phyloP scores from a whole-genome alignment of 2,888 invertebrate species.

The Andrena trimmerana region DNA sequence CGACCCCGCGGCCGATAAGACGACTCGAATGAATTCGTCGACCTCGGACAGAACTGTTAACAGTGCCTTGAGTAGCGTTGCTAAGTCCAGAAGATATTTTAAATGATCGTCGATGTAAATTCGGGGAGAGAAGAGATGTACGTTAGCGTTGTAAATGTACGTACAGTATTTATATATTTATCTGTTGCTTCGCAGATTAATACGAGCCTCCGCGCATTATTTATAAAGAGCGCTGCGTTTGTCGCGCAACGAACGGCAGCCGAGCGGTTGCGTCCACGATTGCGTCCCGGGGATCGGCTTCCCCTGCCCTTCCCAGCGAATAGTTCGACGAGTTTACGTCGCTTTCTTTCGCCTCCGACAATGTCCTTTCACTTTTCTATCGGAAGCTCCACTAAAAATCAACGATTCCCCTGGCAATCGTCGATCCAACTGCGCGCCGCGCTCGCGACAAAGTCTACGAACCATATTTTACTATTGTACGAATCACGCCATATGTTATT shows the following conservation, averaged over 20 bases:
- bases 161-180: conserved; percentile 72
- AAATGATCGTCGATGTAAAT: conserved; percentile 59
- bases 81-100: conserved; percentile 74
- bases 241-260: conserved; percentile 42
- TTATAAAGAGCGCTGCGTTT: conserved; percentile 58
- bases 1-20: conserved; percentile 10
- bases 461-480: conserved; percentile 65
- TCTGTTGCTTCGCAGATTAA: conserved; percentile 65
- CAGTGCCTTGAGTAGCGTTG: conserved; percentile 72
- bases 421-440: conserved; percentile 23
- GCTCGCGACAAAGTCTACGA: conserved; percentile 43
- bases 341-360: background rate
- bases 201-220: conserved; percentile 68
- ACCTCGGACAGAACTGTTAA: conserved; percentile 66
- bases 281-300: background rate
- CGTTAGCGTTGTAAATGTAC: conserved; percentile 54
- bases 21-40: conserved; percentile 31
- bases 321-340: conserved; percentile 12
- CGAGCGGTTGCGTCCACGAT: conserved; percentile 46
- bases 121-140: conserved; percentile 35
- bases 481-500: conserved; percentile 61
- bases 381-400: background rate
- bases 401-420: conserved; percentile 16
- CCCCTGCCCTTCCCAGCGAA: background rate
- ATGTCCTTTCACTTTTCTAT: background rate